phyloP scores from a whole-genome alignment of 2,113 vertebrate genomes.

The Erinaceus europaeus region DNA sequence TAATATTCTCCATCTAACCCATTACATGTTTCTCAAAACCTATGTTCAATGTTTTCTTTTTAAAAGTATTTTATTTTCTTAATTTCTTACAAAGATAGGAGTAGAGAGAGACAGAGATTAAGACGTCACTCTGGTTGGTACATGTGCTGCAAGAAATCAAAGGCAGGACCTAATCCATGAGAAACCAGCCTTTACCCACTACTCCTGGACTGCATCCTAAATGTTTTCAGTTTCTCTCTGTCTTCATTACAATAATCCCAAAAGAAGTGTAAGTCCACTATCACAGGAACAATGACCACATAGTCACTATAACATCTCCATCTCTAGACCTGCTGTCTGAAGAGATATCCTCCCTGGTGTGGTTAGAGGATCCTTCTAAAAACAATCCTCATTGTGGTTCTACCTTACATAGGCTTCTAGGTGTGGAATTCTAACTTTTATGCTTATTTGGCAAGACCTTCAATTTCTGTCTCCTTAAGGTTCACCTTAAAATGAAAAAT shows the following conservation, averaged over 20 bases:
- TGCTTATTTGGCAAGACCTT: not conserved
- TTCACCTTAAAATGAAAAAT: conserved; percentile 21
- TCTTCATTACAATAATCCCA: too few species aligned
- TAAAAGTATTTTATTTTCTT: too few species aligned
- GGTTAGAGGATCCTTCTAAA: not conserved
- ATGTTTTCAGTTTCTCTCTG: not conserved
- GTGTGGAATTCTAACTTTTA: not conserved
- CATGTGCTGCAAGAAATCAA: too few species aligned
- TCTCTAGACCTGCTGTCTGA: too few species aligned
- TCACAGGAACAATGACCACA: not conserved
- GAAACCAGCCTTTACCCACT: too few species aligned
- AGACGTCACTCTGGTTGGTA: too few species aligned
- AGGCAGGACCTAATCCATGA: too few species aligned
- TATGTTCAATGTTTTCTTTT: not conserved
- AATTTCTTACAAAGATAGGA: too few species aligned
- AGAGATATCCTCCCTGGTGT: not conserved
- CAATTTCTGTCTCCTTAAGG: not conserved
- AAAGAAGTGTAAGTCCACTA: not conserved
- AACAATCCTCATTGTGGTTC: not conserved
- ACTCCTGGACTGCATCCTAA: too few species aligned
- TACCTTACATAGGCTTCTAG: not conserved
- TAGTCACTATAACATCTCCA: not conserved
- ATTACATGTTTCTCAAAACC: not conserved
- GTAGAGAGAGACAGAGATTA: too few species aligned
- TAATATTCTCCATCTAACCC: not conserved